Conservation (phyloP, 1,140 invertebrate species). For the Brachionus asplanchnoidis region DNA sequence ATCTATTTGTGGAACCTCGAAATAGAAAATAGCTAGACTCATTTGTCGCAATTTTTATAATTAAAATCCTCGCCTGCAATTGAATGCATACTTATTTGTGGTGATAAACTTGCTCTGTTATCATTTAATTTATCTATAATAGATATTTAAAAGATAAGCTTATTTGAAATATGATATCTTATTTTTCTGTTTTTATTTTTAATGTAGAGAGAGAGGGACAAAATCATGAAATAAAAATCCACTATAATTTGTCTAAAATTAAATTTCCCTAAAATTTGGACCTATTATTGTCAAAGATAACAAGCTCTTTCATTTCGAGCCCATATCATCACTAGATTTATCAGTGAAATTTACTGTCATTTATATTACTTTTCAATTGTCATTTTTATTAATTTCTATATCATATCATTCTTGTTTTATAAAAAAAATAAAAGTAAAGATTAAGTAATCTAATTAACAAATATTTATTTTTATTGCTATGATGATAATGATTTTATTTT, state of each 20-base stretch:
- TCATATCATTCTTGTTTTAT: conserved; percentile 3
- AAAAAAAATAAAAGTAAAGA: conserved; percentile 35
- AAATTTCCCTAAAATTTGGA: not conserved
- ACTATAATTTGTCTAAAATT: conserved; percentile 29
- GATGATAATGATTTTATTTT: conserved; percentile 23
- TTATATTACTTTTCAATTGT: conserved; percentile 10
- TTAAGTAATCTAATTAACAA: conserved; percentile 40
- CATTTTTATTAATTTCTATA: conserved; percentile 39
- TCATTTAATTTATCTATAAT: conserved; percentile 15
- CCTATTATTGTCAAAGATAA: conserved; percentile 10
- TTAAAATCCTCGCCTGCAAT: not conserved
- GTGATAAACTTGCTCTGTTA: not conserved
- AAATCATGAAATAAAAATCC: conserved; percentile 28
- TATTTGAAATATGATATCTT: conserved; percentile 35
- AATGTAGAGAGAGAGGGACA: not conserved
- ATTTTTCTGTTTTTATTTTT: not conserved
- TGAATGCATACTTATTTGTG: not conserved
- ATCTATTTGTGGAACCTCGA: not conserved
- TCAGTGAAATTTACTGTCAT: conserved; percentile 9
- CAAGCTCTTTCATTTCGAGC: not conserved
- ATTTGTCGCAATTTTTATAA: not conserved
- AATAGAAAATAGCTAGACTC: not conserved
- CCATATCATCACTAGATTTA: not conserved
- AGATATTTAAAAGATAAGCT: conserved; percentile 35
- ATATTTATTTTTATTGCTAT: conserved; percentile 40